Evolutionary conservation across 2,113 vertebrate genomes (phyloP).

Genomic region (Albula goreensis): DNA sequence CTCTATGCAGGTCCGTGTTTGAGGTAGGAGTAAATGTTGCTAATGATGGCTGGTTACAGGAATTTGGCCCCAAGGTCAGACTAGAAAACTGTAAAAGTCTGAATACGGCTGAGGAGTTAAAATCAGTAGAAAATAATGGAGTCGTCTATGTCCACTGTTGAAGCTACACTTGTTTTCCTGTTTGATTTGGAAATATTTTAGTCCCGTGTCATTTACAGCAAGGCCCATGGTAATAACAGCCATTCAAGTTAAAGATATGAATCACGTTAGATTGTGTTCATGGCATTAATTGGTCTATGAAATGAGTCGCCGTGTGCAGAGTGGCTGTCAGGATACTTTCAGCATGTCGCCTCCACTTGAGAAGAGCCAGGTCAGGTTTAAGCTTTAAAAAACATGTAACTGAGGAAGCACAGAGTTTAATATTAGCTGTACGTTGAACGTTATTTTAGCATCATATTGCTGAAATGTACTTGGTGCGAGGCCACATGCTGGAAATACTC

Average conservation of each 20-base stretch:
- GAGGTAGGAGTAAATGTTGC: background rate
- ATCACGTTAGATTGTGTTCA: background rate
- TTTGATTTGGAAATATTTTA: background rate
- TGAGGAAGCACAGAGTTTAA: background rate
- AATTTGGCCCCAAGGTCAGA: no score
- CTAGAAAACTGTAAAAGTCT: no score
- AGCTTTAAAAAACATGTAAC: background rate
- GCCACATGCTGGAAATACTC: background rate
- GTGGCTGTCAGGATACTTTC: background rate
- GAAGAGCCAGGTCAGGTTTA: background rate
- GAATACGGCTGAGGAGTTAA: background rate
- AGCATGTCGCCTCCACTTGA: background rate
- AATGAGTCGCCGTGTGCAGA: background rate
- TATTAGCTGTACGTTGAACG: background rate
- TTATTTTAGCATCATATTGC: constrained; percentile 3
- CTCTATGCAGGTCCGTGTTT: no score
- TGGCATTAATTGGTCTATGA: background rate
- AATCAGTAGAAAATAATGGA: background rate
- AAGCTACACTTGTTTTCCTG: no score
- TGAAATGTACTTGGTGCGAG: background rate
- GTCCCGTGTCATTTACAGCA: no score
- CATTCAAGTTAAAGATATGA: no score
- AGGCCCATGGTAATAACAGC: no score
- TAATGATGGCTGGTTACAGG: no score
- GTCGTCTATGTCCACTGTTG: background rate